A percentile compares a stretch with the other conserved stretches of the same genome.
These are phyloP conservation scores for Drosophila kanapiae DNA, from an alignment of 1,140 invertebrate species.

Conservation along the genomic window DNA sequence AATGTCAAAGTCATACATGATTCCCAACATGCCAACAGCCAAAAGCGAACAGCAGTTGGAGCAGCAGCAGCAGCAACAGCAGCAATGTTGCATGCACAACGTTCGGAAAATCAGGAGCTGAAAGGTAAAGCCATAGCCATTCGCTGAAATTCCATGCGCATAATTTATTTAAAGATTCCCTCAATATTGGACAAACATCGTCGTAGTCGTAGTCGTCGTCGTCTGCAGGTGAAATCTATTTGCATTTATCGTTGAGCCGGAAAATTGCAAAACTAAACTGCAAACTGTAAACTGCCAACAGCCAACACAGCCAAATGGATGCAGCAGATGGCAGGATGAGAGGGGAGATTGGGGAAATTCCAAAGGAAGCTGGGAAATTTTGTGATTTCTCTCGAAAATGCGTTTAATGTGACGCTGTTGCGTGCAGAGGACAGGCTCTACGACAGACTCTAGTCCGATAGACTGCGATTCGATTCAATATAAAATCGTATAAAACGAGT, in stretches of 20 bases:
- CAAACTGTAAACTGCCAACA: constrained; percentile 59
- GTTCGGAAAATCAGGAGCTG: constrained; percentile 21
- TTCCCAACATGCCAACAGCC: constrained; percentile 70
- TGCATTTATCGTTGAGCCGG: constrained; percentile 83
- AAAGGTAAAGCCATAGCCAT: constrained; percentile 7
- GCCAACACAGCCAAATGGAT: constrained; percentile 7
- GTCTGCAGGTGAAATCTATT: constrained; percentile 84
- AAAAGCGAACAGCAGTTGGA: constrained; percentile 57
- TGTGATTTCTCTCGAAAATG: constrained; percentile 60
- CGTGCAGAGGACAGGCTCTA: constrained; percentile 40
- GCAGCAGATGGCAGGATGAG: not conserved
- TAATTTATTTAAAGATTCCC: constrained; percentile 80
- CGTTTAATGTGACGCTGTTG: constrained; percentile 62
- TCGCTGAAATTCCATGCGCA: constrained; percentile 74
- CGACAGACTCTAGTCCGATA: not conserved
- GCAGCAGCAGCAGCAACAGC: constrained; percentile 22
- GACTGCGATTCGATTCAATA: constrained; percentile 22
- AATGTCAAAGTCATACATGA: constrained; percentile 81
- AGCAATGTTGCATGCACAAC: constrained; percentile 44
- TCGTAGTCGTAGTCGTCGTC: not conserved
- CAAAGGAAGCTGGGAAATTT: constrained; percentile 58
- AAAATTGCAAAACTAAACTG: constrained; percentile 82
- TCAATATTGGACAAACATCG: constrained; percentile 79
- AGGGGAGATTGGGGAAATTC: not conserved
- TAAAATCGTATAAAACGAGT: constrained; percentile 31